Evolutionary conservation across 2,113 vertebrate genomes (phyloP).

Genomic region (Xiphophorus maculatus): DNA sequence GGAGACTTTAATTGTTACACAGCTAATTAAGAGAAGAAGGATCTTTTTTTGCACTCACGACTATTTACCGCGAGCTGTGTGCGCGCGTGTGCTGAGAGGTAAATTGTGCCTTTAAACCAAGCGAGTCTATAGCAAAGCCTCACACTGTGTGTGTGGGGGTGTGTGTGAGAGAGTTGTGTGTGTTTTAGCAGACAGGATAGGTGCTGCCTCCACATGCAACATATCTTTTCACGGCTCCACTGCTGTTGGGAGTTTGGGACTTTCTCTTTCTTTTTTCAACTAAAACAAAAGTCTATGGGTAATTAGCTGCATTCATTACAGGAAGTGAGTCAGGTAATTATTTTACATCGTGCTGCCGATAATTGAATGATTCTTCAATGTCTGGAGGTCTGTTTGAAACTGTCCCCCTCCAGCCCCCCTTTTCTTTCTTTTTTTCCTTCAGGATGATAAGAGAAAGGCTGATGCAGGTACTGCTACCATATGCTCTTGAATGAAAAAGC

Average conservation of each 20-base stretch:
- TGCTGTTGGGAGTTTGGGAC: slow-evolving; percentile 91
- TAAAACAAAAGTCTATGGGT: slow-evolving; percentile 98
- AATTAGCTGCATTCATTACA: slow-evolving; percentile 99
- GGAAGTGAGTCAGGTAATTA: slow-evolving; percentile 96
- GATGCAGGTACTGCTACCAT: slow-evolving; percentile 79
- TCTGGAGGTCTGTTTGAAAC: slow-evolving; percentile 80
- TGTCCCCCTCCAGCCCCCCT: slow-evolving; percentile 22
- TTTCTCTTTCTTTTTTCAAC: slow-evolving; percentile 80
- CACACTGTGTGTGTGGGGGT: background rate
- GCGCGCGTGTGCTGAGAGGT: slow-evolving; percentile 93
- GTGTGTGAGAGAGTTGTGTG: background rate
- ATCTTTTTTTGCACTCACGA: slow-evolving; percentile 91
- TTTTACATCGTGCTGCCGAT: slow-evolving; percentile 99
- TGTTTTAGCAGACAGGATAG: slow-evolving; percentile 80
- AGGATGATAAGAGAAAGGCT: slow-evolving; percentile 68
- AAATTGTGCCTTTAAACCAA: slow-evolving; percentile 93
- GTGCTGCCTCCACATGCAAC: slow-evolving; percentile 85
- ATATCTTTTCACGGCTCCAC: slow-evolving; percentile 88
- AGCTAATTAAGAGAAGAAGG: slow-evolving; percentile 99
- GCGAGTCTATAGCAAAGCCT: slow-evolving; percentile 68
- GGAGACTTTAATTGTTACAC: slow-evolving; percentile 99
- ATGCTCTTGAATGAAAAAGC: slow-evolving; percentile 80
- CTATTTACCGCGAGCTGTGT: slow-evolving; percentile 92
- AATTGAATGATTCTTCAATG: slow-evolving; percentile 98
- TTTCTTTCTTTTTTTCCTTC: slow-evolving; percentile 47